These are phyloP conservation scores for Lasius platythorax DNA, from an alignment of 2,888 invertebrate genomes.

Conservation along the genomic window DNA sequence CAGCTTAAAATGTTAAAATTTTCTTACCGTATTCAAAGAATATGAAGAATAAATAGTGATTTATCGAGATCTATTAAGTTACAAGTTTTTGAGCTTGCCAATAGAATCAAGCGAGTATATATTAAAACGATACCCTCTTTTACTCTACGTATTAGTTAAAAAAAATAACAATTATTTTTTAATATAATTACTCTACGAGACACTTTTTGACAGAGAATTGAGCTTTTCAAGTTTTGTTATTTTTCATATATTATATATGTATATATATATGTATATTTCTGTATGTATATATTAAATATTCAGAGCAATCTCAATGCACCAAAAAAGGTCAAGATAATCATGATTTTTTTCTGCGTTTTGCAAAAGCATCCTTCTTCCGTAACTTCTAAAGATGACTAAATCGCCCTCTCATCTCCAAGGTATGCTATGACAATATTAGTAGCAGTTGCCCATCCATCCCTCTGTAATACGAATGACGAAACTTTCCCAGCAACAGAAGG, in stretches of 20 bases:
- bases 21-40: not conserved
- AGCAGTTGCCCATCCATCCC: slow-evolving; percentile 46
- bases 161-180: not conserved
- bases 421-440: slow-evolving; percentile 59
- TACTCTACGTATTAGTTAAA: not conserved
- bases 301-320: not conserved
- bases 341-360: not conserved
- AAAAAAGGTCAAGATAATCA: not conserved
- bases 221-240: not conserved
- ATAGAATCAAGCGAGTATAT: not conserved
- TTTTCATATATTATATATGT: not conserved
- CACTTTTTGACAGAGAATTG: not conserved
- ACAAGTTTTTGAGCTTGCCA: not conserved
- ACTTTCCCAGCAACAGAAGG: slow-evolving; percentile 78
- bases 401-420: not conserved
- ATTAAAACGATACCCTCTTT: not conserved
- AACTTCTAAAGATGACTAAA: not conserved
- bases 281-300: not conserved
- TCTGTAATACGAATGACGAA: slow-evolving; percentile 76
- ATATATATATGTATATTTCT: not conserved
- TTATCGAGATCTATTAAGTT: not conserved
- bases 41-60: not conserved
- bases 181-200: not conserved
- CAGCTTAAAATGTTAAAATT: not conserved
- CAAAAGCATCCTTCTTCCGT: not conserved